Evolutionary conservation across 2,888 invertebrate genomes (phyloP).

Genomic region (Scotopteryx bipunctaria): DNA sequence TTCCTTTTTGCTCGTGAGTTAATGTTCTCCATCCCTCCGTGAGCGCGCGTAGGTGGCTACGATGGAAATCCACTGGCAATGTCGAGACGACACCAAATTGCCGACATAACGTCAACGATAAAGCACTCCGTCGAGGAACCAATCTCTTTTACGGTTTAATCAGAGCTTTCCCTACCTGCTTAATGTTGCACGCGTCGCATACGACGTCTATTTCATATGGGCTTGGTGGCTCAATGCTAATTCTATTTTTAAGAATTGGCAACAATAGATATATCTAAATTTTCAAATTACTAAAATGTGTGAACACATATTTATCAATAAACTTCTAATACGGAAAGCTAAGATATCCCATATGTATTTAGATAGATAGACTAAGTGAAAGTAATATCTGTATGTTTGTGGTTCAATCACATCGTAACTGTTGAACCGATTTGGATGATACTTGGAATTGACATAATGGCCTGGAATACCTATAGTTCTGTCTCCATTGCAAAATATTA

Average conservation of each 20-base stretch:
- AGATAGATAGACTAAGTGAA: no score
- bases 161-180: slow-evolving; percentile 66
- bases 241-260: slow-evolving; percentile 3
- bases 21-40: slow-evolving; percentile 40
- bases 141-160: slow-evolving; percentile 81
- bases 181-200: slow-evolving; percentile 54
- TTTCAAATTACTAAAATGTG: neutral
- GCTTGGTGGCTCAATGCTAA: slow-evolving; percentile 33
- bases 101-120: slow-evolving; percentile 75
- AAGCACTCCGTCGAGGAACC: slow-evolving; percentile 74
- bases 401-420: no score
- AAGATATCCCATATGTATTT: no score
- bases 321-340: no score
- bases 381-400: no score
- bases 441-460: no score
- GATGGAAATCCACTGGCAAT: slow-evolving; percentile 41
- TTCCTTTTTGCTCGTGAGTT: slow-evolving; percentile 22
- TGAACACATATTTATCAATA: no score
- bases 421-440: no score
- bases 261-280: slow-evolving; percentile 1
- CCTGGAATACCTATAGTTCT: no score
- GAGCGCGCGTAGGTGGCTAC: slow-evolving; percentile 41
- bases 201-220: slow-evolving; percentile 56
- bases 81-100: slow-evolving; percentile 63
- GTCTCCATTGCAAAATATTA: no score